Evolutionary conservation across 2,113 vertebrate genomes (phyloP), one percentile per base, ranked within the genome.

Genomic region (Channa maculata): DNA sequence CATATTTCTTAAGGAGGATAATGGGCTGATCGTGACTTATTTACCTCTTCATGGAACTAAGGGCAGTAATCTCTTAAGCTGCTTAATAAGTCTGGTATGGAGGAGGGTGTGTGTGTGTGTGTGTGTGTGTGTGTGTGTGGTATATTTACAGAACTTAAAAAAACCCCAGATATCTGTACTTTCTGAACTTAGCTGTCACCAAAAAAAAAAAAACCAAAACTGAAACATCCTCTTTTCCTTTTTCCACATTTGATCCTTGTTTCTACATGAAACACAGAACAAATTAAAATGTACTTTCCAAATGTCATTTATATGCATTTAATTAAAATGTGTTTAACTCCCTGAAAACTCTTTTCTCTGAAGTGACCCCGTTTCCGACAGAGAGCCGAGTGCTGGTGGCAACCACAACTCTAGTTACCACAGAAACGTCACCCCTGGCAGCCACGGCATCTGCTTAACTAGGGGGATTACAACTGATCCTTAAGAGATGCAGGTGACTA

Each of bases 11-110:
- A 14, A 55, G 62, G 58, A 72, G 71, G 45, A 54, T 73, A 75
- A 48, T 55, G 62, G 54, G n/a, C 4, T 68, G 61, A 38, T 44
- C 4, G 75, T 72, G 75, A 82, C 69, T 89, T 88, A 73, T 81
- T 78, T 78, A 81, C 71, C 54, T 86, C 86, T 75, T 86, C 62
- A 39, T 86, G 77, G 69, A 90, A 88, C 33, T 85, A 82, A 44
- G 68, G 4, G 72, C 74, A 82, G 68, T 91, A 92, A 93, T 91
- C 91, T 91, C 74, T 91, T 92, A 91, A 92, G 91, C 91, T 90
- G 46, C 82, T 92, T 91, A 91, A 89, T 89, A 80, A 88, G 85
- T 89, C 88, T 89, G 90, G 89, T 83, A 77, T 88, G 33, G 74
- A 53, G 14, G 65, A 43, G 48, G 36, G 1, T 61, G 52, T 39